These are phyloP conservation scores for Drosophila subpulchrella DNA, from an alignment of 1,140 invertebrate genomes.

Conservation along the genomic window DNA sequence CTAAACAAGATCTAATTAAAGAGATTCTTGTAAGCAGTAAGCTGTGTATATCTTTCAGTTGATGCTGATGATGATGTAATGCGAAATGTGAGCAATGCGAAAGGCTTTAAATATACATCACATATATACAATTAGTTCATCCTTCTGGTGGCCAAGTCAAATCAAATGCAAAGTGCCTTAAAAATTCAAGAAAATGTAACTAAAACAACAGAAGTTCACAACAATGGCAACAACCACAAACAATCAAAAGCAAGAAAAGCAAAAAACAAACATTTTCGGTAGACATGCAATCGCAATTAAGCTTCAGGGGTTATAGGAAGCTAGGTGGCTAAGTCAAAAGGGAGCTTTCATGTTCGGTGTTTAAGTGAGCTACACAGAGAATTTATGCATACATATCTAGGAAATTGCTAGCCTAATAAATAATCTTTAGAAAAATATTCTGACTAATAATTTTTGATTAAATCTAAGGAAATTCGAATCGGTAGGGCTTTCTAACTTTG, in stretches of 20 bases:
- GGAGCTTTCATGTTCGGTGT: conserved; percentile 40
- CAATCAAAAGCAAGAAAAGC: conserved; percentile 40
- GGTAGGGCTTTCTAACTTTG: no score
- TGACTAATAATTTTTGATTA: no score
- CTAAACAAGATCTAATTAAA: not conserved
- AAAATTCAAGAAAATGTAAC: conserved; percentile 15
- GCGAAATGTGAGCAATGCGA: conserved; percentile 30
- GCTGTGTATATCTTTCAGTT: conserved; percentile 1
- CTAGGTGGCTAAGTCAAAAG: conserved; percentile 6
- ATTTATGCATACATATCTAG: not conserved
- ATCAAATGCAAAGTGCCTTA: conserved; percentile 38
- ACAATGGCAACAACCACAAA: conserved; percentile 33
- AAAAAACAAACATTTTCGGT: conserved; percentile 31
- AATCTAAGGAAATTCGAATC: no score
- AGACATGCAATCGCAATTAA: conserved; percentile 51
- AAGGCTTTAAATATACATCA: conserved; percentile 18
- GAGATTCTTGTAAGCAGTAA: not conserved
- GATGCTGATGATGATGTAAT: conserved; percentile 30
- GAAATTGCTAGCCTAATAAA: no score
- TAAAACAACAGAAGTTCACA: conserved; percentile 26
- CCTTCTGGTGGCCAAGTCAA: conserved; percentile 25
- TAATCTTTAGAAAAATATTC: no score
- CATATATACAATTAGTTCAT: conserved; percentile 17
- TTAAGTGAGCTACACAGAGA: conserved; percentile 44
- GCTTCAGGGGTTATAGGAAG: conserved; percentile 9